These are phyloP conservation scores for Gymnothorax javanicus DNA, from an alignment of 2,797 vertebrate species.

Conservation along the genomic window DNA sequence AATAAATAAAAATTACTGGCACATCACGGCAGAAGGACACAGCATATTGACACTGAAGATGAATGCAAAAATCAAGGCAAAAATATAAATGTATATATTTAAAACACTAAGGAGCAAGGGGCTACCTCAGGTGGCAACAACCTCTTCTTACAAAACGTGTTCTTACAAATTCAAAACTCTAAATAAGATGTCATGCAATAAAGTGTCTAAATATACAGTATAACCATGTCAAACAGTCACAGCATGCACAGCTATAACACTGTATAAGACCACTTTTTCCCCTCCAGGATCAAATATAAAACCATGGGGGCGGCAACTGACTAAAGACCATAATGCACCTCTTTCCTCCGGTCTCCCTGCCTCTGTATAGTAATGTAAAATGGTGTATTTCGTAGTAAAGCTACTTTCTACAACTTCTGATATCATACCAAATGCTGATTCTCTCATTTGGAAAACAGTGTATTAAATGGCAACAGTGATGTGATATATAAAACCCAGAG, in stretches of 20 bases:
- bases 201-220: slow-evolving; percentile 54
- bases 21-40: slow-evolving; percentile 66
- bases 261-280: slow-evolving; percentile 59
- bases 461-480: slow-evolving; percentile 51
- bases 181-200: slow-evolving; percentile 85
- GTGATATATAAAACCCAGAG: slow-evolving; percentile 50
- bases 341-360: slow-evolving; percentile 39
- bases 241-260: slow-evolving; percentile 75
- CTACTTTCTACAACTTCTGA: slow-evolving; percentile 49
- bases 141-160: slow-evolving; percentile 87
- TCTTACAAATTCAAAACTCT: slow-evolving; percentile 59
- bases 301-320: slow-evolving; percentile 24
- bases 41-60: slow-evolving; percentile 68
- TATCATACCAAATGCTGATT: slow-evolving; percentile 49
- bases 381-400: slow-evolving; percentile 49
- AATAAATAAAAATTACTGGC: slow-evolving; percentile 75
- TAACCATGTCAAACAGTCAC: slow-evolving; percentile 75
- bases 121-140: slow-evolving; percentile 85
- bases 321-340: slow-evolving; percentile 44
- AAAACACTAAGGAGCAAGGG: slow-evolving; percentile 70
- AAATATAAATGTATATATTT: slow-evolving; percentile 51
- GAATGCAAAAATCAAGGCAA: slow-evolving; percentile 83
- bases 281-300: slow-evolving; percentile 50
- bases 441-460: slow-evolving; percentile 43
- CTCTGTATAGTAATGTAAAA: slow-evolving; percentile 46